Percentiles rank a stretch among this genome's conserved stretches.
These are phyloP conservation scores for Lagria hirta DNA, from an alignment of 2,888 invertebrate species.

Conservation along the genomic window DNA sequence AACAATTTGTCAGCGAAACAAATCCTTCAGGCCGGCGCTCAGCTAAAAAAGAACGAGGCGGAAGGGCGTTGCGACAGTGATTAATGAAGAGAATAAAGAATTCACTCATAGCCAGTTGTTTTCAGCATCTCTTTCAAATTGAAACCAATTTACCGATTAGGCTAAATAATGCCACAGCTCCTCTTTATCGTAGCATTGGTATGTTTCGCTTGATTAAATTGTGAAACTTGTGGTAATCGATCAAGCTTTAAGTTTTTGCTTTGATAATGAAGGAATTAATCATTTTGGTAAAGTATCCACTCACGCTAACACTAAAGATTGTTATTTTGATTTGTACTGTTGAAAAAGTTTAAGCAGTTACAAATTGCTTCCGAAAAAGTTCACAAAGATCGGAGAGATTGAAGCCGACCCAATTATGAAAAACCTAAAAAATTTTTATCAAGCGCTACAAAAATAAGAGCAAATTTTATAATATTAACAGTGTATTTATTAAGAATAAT, in stretches of 20 bases:
- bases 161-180: constrained; percentile 29
- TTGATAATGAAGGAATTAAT: constrained; percentile 19
- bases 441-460: no score
- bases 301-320: no score
- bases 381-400: no score
- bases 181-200: constrained; percentile 9
- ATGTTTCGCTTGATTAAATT: constrained; percentile 27
- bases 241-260: constrained; percentile 25
- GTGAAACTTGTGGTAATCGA: constrained; percentile 28
- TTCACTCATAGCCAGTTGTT: constrained; percentile 36
- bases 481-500: no score
- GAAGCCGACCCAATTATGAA: no score
- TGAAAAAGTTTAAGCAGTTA: no score
- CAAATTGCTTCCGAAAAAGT: no score
- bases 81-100: constrained; percentile 44
- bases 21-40: constrained; percentile 30
- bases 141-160: constrained; percentile 42
- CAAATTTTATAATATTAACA: no score
- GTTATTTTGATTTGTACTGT: no score
- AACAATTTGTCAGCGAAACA: constrained; percentile 37
- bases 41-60: constrained; percentile 29
- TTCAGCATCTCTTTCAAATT: constrained; percentile 35
- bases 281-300: no score
- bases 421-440: no score
- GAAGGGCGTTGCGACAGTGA: constrained; percentile 38